A percentile compares a stretch with the other conserved stretches of the same genome.
Conservation (phyloP, 2,113 vertebrate genomes). For the Steatornis caripensis region DNA sequence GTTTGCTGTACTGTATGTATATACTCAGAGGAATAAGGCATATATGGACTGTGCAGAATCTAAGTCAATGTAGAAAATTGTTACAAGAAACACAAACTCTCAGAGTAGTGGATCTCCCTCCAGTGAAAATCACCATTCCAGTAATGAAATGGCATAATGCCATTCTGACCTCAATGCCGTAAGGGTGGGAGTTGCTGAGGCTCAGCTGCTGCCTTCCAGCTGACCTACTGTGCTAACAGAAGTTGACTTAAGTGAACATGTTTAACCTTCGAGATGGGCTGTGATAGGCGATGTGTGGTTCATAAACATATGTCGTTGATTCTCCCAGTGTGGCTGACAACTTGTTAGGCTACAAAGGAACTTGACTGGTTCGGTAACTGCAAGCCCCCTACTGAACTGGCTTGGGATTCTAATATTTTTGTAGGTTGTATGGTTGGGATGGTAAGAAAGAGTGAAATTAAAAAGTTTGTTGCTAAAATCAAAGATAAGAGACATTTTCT, state of each 20-base stretch:
- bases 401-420: neutral
- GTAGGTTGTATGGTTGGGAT: neutral
- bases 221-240: neutral
- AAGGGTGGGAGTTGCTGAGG: neutral
- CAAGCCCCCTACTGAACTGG: neutral
- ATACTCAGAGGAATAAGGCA: neutral
- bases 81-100: neutral
- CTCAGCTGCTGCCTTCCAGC: neutral
- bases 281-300: neutral
- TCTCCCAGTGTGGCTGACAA: neutral
- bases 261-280: neutral
- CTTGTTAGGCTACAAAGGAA: neutral
- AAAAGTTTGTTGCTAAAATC: neutral
- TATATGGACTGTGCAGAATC: neutral
- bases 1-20: neutral
- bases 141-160: no score
- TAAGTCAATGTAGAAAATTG: neutral
- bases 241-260: neutral
- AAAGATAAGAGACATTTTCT: neutral
- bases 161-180: neutral
- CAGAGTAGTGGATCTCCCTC: neutral
- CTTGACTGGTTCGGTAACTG: neutral
- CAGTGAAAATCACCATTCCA: neutral
- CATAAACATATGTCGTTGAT: neutral
- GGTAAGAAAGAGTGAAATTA: neutral